Percentiles rank a stretch among this genome's conserved stretches.
These are phyloP conservation scores for Spodoptera litura DNA, from an alignment of 1,140 invertebrate species.

Conservation along the genomic window DNA sequence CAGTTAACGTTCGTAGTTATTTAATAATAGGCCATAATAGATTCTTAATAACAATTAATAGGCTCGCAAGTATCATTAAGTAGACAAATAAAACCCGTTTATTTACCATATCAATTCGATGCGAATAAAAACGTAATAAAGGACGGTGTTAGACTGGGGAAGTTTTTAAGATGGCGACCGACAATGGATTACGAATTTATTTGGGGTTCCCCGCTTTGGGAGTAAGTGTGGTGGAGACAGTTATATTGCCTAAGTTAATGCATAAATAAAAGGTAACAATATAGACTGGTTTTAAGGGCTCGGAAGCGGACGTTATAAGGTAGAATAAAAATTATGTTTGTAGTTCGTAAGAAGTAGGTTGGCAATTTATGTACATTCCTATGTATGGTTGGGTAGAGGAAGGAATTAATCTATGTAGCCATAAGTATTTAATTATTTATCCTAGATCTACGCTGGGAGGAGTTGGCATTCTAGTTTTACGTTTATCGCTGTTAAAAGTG, in stretches of 20 bases:
- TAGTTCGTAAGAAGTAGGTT: constrained; percentile 7
- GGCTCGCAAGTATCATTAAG: constrained; percentile 58
- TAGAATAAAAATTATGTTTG: not conserved
- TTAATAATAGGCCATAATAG: not conserved
- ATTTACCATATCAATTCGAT: constrained; percentile 68
- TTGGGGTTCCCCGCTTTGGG: constrained; percentile 9
- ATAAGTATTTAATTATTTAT: too few relatives aligned
- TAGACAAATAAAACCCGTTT: constrained; percentile 53
- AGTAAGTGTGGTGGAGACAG: constrained; percentile 70
- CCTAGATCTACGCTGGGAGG: too few relatives aligned
- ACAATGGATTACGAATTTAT: constrained; percentile 65
- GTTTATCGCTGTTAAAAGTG: too few relatives aligned
- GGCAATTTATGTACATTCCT: not conserved
- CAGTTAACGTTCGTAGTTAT: not conserved
- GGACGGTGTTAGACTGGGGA: constrained; percentile 30
- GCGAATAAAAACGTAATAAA: constrained; percentile 55
- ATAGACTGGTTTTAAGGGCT: constrained; percentile 55
- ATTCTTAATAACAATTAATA: constrained; percentile 65
- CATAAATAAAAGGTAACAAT: constrained; percentile 82
- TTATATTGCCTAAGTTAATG: constrained; percentile 81
- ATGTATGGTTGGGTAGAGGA: too few relatives aligned
- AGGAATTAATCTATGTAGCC: too few relatives aligned
- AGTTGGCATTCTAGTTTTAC: too few relatives aligned
- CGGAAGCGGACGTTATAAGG: constrained; percentile 1
- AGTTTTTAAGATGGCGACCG: constrained; percentile 19